Conservation (phyloP, 2,113 vertebrate species). For the Pelvicachromis taeniatus region DNA sequence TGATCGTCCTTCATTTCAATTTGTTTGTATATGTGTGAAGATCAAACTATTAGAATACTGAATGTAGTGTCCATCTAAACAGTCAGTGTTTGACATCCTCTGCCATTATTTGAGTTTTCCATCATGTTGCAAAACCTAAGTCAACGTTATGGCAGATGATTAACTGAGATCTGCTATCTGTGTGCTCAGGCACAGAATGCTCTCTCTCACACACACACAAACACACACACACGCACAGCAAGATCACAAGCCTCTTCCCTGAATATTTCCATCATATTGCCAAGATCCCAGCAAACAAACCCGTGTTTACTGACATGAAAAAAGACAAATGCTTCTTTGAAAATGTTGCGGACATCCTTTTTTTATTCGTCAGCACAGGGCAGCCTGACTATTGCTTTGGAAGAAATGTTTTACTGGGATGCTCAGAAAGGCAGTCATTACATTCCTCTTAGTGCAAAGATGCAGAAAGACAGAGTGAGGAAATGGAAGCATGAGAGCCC, state of each 20-base stretch:
- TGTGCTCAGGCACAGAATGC: conserved; percentile 25
- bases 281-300: conserved; percentile 20
- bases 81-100: background rate
- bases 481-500: background rate
- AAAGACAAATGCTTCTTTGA: conserved; percentile 2
- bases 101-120: background rate
- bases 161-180: conserved; percentile 33
- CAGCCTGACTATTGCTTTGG: background rate
- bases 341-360: background rate
- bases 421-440: conserved; percentile 19
- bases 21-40: background rate
- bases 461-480: conserved; percentile 14
- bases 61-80: background rate
- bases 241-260: background rate
- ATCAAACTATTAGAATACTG: background rate
- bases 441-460: conserved; percentile 32
- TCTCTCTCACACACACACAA: background rate
- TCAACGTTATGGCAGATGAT: conserved; percentile 27
- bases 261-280: conserved; percentile 11
- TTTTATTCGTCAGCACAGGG: background rate
- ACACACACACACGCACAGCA: background rate
- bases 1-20: background rate
- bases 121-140: background rate
- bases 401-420: background rate
- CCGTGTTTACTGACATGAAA: conserved; percentile 20